These are phyloP conservation scores for Drosophila varians DNA, from an alignment of 1,140 invertebrate genomes.

Conservation along the genomic window DNA sequence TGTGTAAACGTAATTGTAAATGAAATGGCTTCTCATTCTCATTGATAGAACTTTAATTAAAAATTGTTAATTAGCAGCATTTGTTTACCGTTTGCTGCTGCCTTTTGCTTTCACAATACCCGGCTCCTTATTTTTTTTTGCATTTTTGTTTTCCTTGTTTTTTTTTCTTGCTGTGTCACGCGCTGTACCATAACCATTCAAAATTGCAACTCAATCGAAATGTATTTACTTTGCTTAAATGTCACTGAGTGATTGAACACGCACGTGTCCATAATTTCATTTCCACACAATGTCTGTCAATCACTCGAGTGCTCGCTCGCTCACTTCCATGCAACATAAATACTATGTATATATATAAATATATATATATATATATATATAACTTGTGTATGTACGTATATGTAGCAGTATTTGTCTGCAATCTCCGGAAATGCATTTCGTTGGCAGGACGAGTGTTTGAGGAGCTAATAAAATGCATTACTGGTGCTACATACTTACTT, in stretches of 20 bases:
- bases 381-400: conserved; percentile 3
- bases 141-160: neutral
- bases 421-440: conserved; percentile 33
- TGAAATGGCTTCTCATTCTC: conserved; percentile 34
- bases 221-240: conserved; percentile 40
- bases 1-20: conserved; percentile 16
- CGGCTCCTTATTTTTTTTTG: neutral
- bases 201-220: conserved; percentile 46
- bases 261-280: conserved; percentile 25
- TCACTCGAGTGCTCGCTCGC: conserved; percentile 9
- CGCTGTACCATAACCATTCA: conserved; percentile 43
- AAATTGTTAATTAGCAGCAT: conserved; percentile 69
- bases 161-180: conserved; percentile 52
- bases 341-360: conserved; percentile 6
- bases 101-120: conserved; percentile 30
- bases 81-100: conserved; percentile 51
- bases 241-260: conserved; percentile 41
- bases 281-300: conserved; percentile 27
- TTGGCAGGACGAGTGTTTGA: neutral
- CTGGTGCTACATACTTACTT: conserved; percentile 8
- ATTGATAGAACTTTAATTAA: conserved; percentile 61
- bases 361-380: neutral
- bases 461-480: conserved; percentile 17
- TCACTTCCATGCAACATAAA: neutral
- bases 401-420: conserved; percentile 10